Conservation (phyloP, 2,797 vertebrate species). For the Picus viridis region DNA sequence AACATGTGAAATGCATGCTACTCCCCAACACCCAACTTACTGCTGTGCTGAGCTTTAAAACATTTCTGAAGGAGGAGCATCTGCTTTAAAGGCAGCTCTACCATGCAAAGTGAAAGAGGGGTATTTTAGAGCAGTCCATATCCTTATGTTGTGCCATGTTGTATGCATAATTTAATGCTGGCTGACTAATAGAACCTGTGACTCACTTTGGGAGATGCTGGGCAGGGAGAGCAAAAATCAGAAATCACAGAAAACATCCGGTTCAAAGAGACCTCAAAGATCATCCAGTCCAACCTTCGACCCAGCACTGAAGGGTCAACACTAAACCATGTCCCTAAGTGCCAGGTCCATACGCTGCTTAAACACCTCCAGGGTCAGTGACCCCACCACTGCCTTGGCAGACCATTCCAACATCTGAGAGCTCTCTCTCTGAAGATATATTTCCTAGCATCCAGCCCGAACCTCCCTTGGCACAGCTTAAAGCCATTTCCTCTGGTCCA, state of each 20-base stretch:
- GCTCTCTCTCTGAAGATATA: too few relatives aligned
- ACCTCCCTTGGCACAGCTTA: too few relatives aligned
- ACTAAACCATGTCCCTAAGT: too few relatives aligned
- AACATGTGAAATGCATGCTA: neutral
- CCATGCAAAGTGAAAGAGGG: neutral
- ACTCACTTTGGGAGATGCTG: neutral
- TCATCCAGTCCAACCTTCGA: too few relatives aligned
- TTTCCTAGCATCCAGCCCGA: too few relatives aligned
- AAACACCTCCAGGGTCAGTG: too few relatives aligned
- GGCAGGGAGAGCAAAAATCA: neutral
- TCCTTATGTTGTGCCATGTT: neutral
- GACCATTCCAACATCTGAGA: too few relatives aligned
- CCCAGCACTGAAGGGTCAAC: too few relatives aligned
- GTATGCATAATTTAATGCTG: neutral
- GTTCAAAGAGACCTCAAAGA: too few relatives aligned
- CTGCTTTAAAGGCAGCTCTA: neutral
- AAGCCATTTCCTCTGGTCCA: too few relatives aligned
- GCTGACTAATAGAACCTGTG: neutral
- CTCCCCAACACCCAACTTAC: neutral
- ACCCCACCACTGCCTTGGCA: too few relatives aligned
- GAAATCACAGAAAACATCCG: neutral
- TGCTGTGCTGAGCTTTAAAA: neutral
- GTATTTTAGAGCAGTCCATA: neutral
- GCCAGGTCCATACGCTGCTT: too few relatives aligned
- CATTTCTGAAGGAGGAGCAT: neutral